Base-by-base conservation (phyloP, 1,140 invertebrate species). In the Euschistus heros region DNA sequence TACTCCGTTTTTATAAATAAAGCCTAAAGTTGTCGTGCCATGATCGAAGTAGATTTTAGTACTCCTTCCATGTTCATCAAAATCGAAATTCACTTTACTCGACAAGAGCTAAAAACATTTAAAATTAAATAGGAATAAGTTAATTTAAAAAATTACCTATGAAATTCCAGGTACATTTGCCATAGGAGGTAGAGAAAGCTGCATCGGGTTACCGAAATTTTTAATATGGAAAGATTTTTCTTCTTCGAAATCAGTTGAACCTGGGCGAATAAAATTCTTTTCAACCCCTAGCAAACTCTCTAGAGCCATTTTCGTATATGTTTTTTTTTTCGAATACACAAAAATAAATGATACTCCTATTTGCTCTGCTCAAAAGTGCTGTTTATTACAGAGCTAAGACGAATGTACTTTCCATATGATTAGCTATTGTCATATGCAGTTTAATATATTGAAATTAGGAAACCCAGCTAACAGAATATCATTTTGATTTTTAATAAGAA, bases 11-110 rank as follows among this genome's bases (percentile, higher is more conserved):
- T 95, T 78, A 74, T 91, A 98, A 73, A 89, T 88, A 73, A 99
- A 99, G 15, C 92, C 94, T 54, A 99, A 78, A 15, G 97, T 99
- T 15, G 97, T 99, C 2, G 97, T 99, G 71, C 97, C 97, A 80
- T 99, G 94, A 73, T 94, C 86, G 76, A 96, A 96, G 69, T 95
- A 79, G 52, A 98, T 94, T 76, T 93, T 91, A 65, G 97, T 82
- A 27, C 83, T 80, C 60, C 79, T 81, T n/a, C 87, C 88, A 63
- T 79, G 79, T 84, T 79, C 88, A 84, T 33, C 67, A 24, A 42
- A 64, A 26, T 26, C 46, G 63, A 61, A 66, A 44, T 61, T 62
- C 27, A 37, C 62, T n/a, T 44, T 62, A 10, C 57, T 66, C 26
- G 65, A 66, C 30, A 55, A 20, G 20, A 69, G 69, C 69, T 69